Evolutionary conservation across 1,140 invertebrate species (phyloP).

Genomic region (Pachyrhynchus sulphureomaculatus): DNA sequence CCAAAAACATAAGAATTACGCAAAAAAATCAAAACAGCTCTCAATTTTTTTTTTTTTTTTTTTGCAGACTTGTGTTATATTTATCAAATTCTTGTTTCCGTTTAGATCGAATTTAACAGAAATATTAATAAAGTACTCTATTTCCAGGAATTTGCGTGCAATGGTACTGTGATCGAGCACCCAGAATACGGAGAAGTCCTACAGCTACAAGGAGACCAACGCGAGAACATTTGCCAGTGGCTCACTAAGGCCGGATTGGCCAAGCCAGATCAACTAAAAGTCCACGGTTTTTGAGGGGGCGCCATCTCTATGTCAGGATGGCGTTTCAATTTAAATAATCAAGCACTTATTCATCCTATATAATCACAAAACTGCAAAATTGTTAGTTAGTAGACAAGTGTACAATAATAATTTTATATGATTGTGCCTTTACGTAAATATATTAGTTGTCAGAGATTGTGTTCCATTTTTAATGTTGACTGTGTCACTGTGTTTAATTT

Average conservation of each 20-base stretch:
- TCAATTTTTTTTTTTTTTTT: no score
- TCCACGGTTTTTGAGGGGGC: conserved; percentile 83
- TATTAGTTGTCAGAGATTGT: conserved; percentile 37
- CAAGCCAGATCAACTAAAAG: conserved; percentile 91
- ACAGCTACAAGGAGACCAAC: conserved; percentile 97
- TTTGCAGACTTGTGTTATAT: no score
- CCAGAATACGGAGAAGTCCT: conserved; percentile 99
- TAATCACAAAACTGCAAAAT: conserved; percentile 29
- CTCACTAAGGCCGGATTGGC: conserved; percentile 90
- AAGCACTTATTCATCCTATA: not conserved
- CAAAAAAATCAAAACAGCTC: no score
- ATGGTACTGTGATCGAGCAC: conserved; percentile 97
- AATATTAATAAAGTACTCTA: no score
- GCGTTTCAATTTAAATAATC: conserved; percentile 1
- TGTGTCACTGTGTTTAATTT: conserved; percentile 35
- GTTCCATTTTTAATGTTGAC: conserved; percentile 37
- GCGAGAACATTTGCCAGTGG: conserved; percentile 95
- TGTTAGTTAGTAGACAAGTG: conserved; percentile 32
- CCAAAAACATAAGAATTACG: no score
- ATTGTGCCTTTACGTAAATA: conserved; percentile 47
- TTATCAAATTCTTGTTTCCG: no score
- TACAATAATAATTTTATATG: conserved; percentile 42
- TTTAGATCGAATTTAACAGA: no score
- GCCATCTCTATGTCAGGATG: not conserved
- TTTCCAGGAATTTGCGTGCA: conserved; percentile 92